A percentile compares a stretch with the other conserved stretches of the same genome.
Evolutionary conservation across 1,140 invertebrate genomes (phyloP).

Genomic region (Drosophila persimilis): DNA sequence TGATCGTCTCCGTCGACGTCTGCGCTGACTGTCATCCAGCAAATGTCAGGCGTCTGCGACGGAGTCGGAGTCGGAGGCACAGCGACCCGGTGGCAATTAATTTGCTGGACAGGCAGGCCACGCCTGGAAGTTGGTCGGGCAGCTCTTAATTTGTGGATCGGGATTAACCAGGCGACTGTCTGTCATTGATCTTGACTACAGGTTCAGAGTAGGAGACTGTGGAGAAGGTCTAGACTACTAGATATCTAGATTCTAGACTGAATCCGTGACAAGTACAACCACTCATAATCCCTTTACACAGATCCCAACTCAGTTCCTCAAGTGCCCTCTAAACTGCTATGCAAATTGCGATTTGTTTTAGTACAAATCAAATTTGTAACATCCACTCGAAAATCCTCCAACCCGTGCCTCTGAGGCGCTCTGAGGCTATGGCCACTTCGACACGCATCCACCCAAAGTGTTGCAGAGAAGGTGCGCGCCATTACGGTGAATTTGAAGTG

Average conservation of each 20-base stretch:
- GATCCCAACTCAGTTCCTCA: not conserved
- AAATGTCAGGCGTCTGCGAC: not conserved
- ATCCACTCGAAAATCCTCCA: conserved; percentile 14
- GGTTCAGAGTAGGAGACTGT: no score
- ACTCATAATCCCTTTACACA: no score
- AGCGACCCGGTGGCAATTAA: conserved; percentile 47
- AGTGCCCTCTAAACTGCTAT: conserved; percentile 9
- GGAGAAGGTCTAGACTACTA: no score
- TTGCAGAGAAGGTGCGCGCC: conserved; percentile 49
- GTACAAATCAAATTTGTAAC: conserved; percentile 35
- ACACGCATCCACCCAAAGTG: conserved; percentile 58
- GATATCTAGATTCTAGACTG: no score
- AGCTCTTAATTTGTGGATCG: conserved; percentile 40
- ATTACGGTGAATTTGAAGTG: conserved; percentile 61
- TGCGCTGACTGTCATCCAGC: conserved; percentile 36
- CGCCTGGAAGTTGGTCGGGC: conserved; percentile 6
- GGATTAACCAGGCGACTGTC: conserved; percentile 7
- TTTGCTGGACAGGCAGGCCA: conserved; percentile 27
- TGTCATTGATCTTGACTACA: not conserved
- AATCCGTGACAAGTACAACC: no score
- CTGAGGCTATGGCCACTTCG: conserved; percentile 24
- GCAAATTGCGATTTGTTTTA: conserved; percentile 47
- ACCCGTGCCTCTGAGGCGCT: conserved; percentile 24
- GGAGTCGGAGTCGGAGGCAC: conserved; percentile 12
- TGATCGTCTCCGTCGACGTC: conserved; percentile 6